phyloP scores from a whole-genome alignment of 2,113 vertebrate genomes.

The Mionectes macconnelli region DNA sequence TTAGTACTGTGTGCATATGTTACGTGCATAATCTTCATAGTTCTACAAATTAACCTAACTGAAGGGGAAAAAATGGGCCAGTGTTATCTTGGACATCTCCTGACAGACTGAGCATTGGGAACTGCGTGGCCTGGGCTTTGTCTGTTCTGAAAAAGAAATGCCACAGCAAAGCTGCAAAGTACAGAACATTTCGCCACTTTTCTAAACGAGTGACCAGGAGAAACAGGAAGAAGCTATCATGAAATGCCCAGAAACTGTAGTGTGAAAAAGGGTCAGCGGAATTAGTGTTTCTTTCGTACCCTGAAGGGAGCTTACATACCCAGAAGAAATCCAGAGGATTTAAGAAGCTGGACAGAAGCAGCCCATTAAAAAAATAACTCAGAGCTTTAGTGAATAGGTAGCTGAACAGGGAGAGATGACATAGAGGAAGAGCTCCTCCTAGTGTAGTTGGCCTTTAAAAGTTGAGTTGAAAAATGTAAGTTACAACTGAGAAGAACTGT shows the following conservation, averaged over 20 bases:
- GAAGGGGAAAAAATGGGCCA: neutral
- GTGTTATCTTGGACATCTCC: neutral
- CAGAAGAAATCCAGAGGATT: neutral
- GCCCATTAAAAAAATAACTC: neutral
- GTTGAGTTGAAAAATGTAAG: neutral
- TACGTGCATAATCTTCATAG: neutral
- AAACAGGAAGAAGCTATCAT: neutral
- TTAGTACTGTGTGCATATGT: neutral
- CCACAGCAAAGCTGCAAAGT: neutral
- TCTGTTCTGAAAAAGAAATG: neutral
- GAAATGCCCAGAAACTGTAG: neutral
- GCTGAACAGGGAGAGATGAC: neutral
- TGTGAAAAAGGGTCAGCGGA: neutral
- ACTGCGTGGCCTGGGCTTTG: neutral
- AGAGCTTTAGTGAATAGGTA: neutral
- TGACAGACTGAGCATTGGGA: neutral
- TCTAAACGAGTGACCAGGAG: neutral
- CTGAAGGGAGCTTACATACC: neutral
- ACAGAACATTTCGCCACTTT: neutral
- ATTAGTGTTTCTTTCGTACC: neutral
- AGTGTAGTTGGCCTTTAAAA: neutral
- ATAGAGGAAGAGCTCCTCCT: constrained; percentile 42
- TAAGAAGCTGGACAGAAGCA: neutral
- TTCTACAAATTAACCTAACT: neutral
- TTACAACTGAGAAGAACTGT: neutral